A percentile compares a stretch with the other conserved stretches of the same genome.
These are phyloP conservation scores for Trichonephila inaurata DNA, from an alignment of 1,140 invertebrate species.

Conservation along the genomic window DNA sequence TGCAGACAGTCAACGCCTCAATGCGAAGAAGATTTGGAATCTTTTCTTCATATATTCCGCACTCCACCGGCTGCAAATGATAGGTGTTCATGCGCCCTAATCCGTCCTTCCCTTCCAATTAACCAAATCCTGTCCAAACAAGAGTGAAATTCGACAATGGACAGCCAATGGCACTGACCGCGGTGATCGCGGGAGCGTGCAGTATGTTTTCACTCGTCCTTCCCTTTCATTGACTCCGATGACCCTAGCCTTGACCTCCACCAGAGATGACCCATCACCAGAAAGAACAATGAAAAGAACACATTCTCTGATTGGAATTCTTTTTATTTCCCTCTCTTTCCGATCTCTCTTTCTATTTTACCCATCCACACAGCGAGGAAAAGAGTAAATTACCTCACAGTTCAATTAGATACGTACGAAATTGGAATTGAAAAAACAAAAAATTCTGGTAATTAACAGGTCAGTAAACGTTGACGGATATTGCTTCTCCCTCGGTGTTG, in stretches of 20 bases:
- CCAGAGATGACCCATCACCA: background rate
- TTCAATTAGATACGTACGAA: conserved; percentile 45
- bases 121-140: conserved; percentile 45
- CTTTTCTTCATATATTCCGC: background rate
- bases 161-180: conserved; percentile 56
- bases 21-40: background rate
- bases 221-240: background rate
- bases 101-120: conserved; percentile 49
- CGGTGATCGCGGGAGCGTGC: conserved; percentile 65
- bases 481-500: background rate
- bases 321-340: background rate
- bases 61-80: background rate
- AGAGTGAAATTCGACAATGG: conserved; percentile 50
- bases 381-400: conserved; percentile 36
- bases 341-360: background rate
- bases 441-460: conserved; percentile 38
- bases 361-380: background rate
- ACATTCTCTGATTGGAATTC: conserved; percentile 26
- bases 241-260: conserved; percentile 17
- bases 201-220: conserved; percentile 62
- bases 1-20: conserved; percentile 20
- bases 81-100: background rate
- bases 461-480: conserved; percentile 43
- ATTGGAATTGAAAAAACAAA: background rate
- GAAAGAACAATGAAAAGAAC: background rate